These are phyloP conservation scores for Apostichopus californicus DNA, from an alignment of 35 echinoderm and acorn worm species.

Conservation along the genomic window DNA sequence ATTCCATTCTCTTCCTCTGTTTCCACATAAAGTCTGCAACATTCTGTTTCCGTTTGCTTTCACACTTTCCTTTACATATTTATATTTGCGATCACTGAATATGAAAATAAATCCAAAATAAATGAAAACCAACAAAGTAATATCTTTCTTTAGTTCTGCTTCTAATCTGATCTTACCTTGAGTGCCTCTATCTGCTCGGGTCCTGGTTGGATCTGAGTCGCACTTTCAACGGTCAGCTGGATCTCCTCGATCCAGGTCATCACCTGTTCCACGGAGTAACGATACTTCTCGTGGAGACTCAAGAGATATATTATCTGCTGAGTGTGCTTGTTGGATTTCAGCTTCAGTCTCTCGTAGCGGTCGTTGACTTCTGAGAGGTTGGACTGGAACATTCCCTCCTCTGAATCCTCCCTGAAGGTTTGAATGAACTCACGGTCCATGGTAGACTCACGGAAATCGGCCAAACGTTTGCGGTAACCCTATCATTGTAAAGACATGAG, in stretches of 20 bases:
- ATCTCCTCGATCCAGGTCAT: slow-evolving; percentile 92
- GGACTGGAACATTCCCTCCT: slow-evolving; percentile 66
- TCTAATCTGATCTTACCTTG: slow-evolving; percentile 63
- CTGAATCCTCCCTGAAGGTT: slow-evolving; percentile 75
- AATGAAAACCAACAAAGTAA: too few relatives aligned
- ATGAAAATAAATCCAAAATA: too few relatives aligned
- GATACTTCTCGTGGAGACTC: slow-evolving; percentile 86
- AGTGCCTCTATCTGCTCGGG: slow-evolving; percentile 82
- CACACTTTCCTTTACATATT: too few relatives aligned
- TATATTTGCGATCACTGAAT: too few relatives aligned
- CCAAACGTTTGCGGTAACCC: slow-evolving; percentile 64
- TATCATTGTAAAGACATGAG: background rate
- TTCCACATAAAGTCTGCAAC: too few relatives aligned
- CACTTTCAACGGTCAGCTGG: slow-evolving; percentile 53
- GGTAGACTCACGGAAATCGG: slow-evolving; percentile 74
- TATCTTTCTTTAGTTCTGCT: too few relatives aligned
- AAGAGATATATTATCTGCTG: slow-evolving; percentile 73
- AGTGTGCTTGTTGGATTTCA: slow-evolving; percentile 85
- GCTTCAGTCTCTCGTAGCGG: slow-evolving; percentile 81
- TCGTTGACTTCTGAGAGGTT: slow-evolving; percentile 88
- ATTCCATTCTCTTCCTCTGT: too few relatives aligned
- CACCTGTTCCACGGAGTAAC: slow-evolving; percentile 62
- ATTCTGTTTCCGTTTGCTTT: too few relatives aligned
- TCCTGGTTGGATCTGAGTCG: slow-evolving; percentile 59
- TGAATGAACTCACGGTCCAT: slow-evolving; percentile 77